These are phyloP conservation scores for Neodontobutis hainanensis DNA, from an alignment of 2,113 vertebrate genomes.

Conservation along the genomic window DNA sequence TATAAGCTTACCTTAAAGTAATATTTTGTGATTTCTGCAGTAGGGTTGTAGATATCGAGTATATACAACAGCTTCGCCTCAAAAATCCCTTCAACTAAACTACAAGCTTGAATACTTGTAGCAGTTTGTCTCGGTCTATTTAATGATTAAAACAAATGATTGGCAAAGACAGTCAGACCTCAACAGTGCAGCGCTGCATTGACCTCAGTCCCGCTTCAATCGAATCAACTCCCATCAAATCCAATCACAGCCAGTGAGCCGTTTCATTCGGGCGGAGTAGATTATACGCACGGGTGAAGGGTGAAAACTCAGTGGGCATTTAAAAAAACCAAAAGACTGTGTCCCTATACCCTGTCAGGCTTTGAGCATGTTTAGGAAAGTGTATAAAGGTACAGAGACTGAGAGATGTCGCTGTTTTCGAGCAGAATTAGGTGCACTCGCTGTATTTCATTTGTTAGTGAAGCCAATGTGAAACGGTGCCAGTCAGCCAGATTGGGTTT, in stretches of 20 bases:
- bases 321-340: no score
- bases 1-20: no score
- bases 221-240: constrained; percentile 66
- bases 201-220: constrained; percentile 32
- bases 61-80: no score
- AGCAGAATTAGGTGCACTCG: constrained; percentile 30
- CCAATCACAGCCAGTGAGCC: constrained; percentile 63
- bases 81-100: no score
- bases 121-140: constrained; percentile 11
- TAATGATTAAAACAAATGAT: constrained; percentile 18
- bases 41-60: no score
- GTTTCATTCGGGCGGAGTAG: constrained; percentile 62
- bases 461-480: constrained; percentile 22
- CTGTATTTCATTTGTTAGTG: constrained; percentile 31
- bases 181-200: constrained; percentile 10
- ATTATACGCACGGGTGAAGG: constrained; percentile 41
- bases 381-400: no score
- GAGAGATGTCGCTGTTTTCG: constrained; percentile 22
- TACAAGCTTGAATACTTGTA: no score
- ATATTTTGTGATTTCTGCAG: no score
- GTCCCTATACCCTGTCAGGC: no score
- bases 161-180: constrained; percentile 1
- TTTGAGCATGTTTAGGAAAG: no score
- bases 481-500: constrained; percentile 39
- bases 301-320: constrained; percentile 5